Conservation (phyloP, 2,113 vertebrate genomes). For the Otocyon megalotis region DNA sequence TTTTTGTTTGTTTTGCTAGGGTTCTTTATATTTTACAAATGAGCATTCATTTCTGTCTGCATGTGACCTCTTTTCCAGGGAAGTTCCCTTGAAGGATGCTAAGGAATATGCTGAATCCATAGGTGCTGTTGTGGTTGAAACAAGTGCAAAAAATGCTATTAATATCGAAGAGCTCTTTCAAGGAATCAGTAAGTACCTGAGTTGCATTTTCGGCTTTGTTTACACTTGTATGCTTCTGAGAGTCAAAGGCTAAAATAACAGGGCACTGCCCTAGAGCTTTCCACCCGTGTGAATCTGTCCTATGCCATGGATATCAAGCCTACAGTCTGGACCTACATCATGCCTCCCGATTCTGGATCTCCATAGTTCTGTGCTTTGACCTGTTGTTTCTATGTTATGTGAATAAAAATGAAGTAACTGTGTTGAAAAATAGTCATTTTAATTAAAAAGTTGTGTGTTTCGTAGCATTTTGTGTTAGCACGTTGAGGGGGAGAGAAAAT, state of each 20-base stretch:
- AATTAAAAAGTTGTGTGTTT: neutral
- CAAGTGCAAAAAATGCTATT: constrained; percentile 97
- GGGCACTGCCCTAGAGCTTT: neutral
- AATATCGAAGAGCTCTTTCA: constrained; percentile 99
- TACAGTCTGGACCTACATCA: neutral
- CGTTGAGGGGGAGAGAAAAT: neutral
- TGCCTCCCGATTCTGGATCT: neutral
- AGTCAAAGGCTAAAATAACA: neutral
- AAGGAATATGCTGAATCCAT: constrained; percentile 98
- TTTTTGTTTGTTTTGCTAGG: neutral
- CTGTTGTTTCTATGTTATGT: neutral
- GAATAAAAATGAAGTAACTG: neutral
- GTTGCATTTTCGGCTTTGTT: too few species aligned
- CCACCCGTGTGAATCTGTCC: neutral
- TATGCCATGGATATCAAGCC: neutral
- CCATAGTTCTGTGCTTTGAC: neutral
- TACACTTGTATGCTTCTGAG: neutral
- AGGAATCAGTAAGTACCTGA: constrained; percentile 95
- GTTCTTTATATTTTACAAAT: neutral
- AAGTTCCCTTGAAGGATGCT: constrained; percentile 97
- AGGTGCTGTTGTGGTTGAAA: constrained; percentile 97
- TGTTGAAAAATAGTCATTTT: neutral
- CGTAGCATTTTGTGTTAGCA: neutral
- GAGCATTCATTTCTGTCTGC: constrained; percentile 9
- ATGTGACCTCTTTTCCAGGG: constrained; percentile 87